phyloP scores from a whole-genome alignment of 2,113 vertebrate species.

The Pheucticus melanocephalus region DNA sequence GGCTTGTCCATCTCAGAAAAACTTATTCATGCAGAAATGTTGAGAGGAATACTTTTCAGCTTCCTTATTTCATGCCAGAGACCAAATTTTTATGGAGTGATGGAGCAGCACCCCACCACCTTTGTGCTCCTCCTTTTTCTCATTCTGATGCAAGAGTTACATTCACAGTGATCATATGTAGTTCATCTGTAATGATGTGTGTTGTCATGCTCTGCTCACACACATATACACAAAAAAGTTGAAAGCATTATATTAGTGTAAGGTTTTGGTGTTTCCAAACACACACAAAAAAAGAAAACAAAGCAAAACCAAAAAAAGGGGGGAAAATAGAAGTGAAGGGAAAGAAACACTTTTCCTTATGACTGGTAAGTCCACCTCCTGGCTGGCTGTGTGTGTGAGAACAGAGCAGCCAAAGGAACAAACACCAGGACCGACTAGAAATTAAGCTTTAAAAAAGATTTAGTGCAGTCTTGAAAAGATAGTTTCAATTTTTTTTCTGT shows the following conservation, averaged over 20 bases:
- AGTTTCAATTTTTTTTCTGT: not conserved
- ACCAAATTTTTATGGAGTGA: not conserved
- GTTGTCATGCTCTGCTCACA: not conserved
- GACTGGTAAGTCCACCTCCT: not conserved
- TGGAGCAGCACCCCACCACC: not conserved
- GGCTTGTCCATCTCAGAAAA: not conserved
- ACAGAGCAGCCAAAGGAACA: not conserved
- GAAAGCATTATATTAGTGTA: accelerated
- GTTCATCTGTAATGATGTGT: accelerated
- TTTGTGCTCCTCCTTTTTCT: not conserved
- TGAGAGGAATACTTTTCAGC: not conserved
- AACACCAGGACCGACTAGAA: not conserved
- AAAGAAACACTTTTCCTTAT: not conserved
- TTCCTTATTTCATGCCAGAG: not conserved
- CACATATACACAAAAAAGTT: not conserved
- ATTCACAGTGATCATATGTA: not conserved
- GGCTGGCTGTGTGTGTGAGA: not conserved
- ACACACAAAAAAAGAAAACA: not conserved
- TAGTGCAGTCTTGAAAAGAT: not conserved
- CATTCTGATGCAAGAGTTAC: not conserved
- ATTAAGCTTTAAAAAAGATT: not conserved
- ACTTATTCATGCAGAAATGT: accelerated
- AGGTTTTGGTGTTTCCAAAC: not conserved
- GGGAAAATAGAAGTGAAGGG: not conserved
- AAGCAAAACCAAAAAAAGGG: not conserved